phyloP scores from a whole-genome alignment of 2,888 invertebrate genomes.

The Myathropa florea region DNA sequence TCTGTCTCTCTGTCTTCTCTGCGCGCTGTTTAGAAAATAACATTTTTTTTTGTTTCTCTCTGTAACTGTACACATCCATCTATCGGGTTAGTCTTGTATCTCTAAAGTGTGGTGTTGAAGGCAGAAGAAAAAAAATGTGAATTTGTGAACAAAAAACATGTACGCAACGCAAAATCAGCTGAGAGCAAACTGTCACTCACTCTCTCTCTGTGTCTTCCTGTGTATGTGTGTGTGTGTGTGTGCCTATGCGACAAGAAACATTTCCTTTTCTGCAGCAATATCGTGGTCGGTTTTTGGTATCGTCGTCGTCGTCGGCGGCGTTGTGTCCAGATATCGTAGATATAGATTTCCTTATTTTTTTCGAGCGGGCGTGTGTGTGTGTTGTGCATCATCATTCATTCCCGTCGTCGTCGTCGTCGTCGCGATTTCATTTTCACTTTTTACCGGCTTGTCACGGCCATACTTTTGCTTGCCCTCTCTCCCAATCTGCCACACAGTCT shows the following conservation, averaged over 20 bases:
- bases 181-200: constrained; percentile 35
- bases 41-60: constrained; percentile 17
- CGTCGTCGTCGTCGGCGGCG: not conserved
- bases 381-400: not conserved
- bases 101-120: constrained; percentile 7
- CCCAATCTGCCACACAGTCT: not conserved
- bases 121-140: not conserved
- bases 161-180: constrained; percentile 49
- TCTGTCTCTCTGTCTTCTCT: constrained; percentile 28
- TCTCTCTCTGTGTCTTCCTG: not conserved
- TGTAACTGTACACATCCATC: constrained; percentile 58
- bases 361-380: constrained; percentile 1
- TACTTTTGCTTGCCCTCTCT: not conserved
- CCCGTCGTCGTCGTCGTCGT: constrained; percentile 36
- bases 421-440: constrained; percentile 68
- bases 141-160: not conserved
- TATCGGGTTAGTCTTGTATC: constrained; percentile 48
- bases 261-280: constrained; percentile 40
- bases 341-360: constrained; percentile 50
- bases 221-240: not conserved
- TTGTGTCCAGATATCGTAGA: not conserved
- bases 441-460: constrained; percentile 62
- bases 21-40: constrained; percentile 44
- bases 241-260: not conserved
- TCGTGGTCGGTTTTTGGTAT: constrained; percentile 26